Percentiles rank a stretch among this genome's conserved stretches.
These are phyloP conservation scores for Seira sanloemensis DNA, from an alignment of 2,888 invertebrate genomes.

Conservation along the genomic window DNA sequence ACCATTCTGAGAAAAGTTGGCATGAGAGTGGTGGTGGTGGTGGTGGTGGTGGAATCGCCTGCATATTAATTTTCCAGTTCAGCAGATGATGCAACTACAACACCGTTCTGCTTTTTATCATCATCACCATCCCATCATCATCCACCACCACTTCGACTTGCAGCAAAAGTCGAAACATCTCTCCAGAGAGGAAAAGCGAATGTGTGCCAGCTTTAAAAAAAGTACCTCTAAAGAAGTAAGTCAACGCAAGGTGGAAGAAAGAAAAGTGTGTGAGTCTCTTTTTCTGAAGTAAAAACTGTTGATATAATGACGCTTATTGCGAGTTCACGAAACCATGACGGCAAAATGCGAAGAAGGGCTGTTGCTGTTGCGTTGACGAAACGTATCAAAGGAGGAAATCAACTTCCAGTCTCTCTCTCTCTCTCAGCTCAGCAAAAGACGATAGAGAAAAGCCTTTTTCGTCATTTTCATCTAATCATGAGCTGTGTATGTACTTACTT, in stretches of 20 bases:
- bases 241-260: no score
- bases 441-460: constrained; percentile 20
- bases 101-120: no score
- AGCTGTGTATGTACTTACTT: neutral
- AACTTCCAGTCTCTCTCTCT: constrained; percentile 64
- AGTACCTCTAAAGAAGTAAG: no score
- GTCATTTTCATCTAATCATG: neutral
- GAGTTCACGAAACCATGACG: constrained; percentile 59
- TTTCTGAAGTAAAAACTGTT: no score
- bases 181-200: no score
- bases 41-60: no score
- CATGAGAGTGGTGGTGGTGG: no score
- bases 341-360: constrained; percentile 22
- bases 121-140: no score
- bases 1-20: neutral
- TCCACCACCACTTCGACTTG: no score
- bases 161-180: no score
- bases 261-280: no score
- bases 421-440: neutral
- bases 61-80: neutral
- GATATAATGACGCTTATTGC: constrained; percentile 1
- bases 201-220: no score
- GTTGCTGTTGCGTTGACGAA: constrained; percentile 34
- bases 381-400: constrained; percentile 63
- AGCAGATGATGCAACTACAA: neutral